Conservation (phyloP, 1,140 invertebrate genomes). For the Rhopalosiphum padi region DNA sequence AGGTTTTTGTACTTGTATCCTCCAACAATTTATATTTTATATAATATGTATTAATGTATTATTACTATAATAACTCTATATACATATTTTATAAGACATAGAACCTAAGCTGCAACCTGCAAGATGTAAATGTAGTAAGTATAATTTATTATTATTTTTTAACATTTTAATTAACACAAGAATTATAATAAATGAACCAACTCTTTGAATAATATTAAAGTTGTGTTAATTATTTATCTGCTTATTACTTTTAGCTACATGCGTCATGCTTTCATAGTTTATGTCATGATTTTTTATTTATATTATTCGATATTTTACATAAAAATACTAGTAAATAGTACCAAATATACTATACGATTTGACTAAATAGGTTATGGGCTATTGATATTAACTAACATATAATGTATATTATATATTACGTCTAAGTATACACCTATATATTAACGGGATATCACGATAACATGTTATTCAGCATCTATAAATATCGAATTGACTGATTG, state of each 20-base stretch:
- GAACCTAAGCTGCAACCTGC: background rate
- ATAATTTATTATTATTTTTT: background rate
- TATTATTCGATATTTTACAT: background rate
- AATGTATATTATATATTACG: background rate
- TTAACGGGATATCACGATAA: background rate
- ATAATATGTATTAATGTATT: background rate
- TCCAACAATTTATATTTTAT: background rate
- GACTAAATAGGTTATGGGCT: background rate
- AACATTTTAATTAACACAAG: background rate
- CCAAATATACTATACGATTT: background rate
- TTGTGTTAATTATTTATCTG: background rate
- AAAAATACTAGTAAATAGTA: background rate
- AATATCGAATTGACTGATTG: background rate
- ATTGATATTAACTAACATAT: background rate
- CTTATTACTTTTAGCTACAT: background rate
- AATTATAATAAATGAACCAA: background rate
- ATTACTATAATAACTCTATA: background rate
- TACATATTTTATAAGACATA: background rate
- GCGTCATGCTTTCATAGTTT: background rate
- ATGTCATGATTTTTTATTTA: background rate
- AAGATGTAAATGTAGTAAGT: background rate
- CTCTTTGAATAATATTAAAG: background rate
- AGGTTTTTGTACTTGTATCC: no score
- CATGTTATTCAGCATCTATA: conserved; percentile 1
- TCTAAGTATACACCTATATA: background rate